These are phyloP conservation scores for Hippopotamyrus pictus DNA, from an alignment of 2,797 vertebrate species.

Conservation along the genomic window DNA sequence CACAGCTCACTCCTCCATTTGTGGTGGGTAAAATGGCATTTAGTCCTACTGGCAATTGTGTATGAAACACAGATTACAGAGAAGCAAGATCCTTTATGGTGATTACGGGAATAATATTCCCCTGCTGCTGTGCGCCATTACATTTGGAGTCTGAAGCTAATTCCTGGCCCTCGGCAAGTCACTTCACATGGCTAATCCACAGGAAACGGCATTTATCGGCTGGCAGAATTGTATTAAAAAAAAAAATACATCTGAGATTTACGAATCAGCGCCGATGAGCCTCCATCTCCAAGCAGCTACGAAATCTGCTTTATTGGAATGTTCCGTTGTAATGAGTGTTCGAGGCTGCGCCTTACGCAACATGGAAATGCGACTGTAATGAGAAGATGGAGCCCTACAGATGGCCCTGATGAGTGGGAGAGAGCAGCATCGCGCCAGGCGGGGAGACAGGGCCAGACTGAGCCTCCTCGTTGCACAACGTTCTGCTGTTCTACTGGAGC, in stretches of 20 bases:
- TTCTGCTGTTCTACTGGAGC: neutral
- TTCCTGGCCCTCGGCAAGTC: neutral
- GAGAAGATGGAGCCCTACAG: neutral
- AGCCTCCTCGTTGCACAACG: neutral
- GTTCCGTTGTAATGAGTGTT: neutral
- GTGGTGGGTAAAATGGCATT: neutral
- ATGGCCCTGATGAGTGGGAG: slow-evolving; percentile 7
- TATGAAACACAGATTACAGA: slow-evolving; percentile 25
- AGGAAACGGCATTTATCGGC: slow-evolving; percentile 22
- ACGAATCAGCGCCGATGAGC: neutral
- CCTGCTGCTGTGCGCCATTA: slow-evolving; percentile 4
- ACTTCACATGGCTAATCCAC: slow-evolving; percentile 31
- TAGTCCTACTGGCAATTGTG: slow-evolving; percentile 21
- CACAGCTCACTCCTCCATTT: neutral
- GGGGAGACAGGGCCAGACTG: neutral
- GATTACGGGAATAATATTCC: slow-evolving; percentile 18
- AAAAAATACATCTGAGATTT: neutral
- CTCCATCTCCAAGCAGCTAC: neutral
- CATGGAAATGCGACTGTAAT: neutral
- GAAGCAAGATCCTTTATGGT: slow-evolving; percentile 6
- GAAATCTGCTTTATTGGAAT: neutral
- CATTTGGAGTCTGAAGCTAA: neutral
- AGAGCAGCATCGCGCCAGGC: neutral
- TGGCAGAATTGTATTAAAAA: neutral
- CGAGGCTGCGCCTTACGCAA: neutral